Evolutionary conservation across 64 coral and sea anemone species (phyloP), one percentile per base, ranked within the genome.

Genomic region (Porites australiensis): DNA sequence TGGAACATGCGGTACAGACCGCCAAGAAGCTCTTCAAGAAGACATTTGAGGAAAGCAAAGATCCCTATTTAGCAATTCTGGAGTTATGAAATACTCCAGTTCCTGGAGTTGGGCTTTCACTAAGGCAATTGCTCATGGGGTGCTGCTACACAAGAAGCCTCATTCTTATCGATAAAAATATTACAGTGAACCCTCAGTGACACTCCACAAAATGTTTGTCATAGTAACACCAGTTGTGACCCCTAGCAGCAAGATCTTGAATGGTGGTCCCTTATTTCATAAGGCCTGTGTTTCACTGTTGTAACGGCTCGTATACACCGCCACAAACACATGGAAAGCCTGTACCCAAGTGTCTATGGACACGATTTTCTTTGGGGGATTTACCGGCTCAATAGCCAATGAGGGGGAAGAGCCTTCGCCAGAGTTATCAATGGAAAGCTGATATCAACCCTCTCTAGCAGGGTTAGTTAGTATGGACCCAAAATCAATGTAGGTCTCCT

Each of bases 181-280:
- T 37, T 37, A 37, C 27, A 37, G 27, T 37, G 27, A 37, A 37
- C 27, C 27, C 27, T 37, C 27, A 37, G 27, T 37, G 27, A 37
- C 27, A 37, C 27, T 37, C 2, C 59, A 62, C 44, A 62, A 85
- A 62, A 22, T 67, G 62, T 44, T 27, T 5, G 15, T 77, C 74
- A 53, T 77, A 77, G 12, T 13, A 53, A 12, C 50, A 27, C 83
- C 64, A 86, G 14, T 87, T 69, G 18, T 87, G 84, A 6, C 84
- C 84, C 63, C 20, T 70, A 0, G 49, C 63, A 5, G 83, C 83
- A 45, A 87, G 52, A 69, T 87, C 83, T 44, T 45, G 0, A 70
- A 87, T 70, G 19, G 50, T 44, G 6, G 37, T 14, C 83, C 83
- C 83, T 71, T 87, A 87, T 53, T 87, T 87, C 83, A 87, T 70